Base-by-base conservation (phyloP, 2,113 vertebrate species). In the Phrynosoma platyrhinos region DNA sequence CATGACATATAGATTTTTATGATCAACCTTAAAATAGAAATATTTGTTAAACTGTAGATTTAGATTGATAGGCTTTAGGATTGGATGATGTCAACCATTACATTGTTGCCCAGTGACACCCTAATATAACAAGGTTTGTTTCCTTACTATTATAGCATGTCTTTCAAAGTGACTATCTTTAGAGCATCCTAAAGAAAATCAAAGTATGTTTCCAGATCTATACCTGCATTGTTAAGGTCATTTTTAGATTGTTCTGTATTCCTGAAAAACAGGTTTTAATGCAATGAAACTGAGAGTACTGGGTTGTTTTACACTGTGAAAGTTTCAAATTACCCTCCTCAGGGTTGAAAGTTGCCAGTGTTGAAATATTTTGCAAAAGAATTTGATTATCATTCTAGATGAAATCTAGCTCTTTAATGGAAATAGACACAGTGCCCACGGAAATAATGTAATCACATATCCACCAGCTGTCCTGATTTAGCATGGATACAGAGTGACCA, bases 161-260 rank as follows among this genome's bases (percentile, higher is more conserved):
- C 32, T 76, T 47, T 62, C 30, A 4, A 85, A 12, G 7, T 40
- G 25, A 42, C 2, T 84, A 42, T 47, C 47, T 84, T 58, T 47
- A 32, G 36, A 76, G 25, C 36, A 42, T 66, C 40, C 40, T 52
- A 68, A 78, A 78, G 42, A 68, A 86, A 79, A 30, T 25, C 74
- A 68, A 53, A 77, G 21, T 68, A 13, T 77, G 5, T 69, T 30
- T 10, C 5, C 6, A 25, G 5, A 2, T 21, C 36, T 30, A 5
- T 68, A 47, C 53, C 53, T 1, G 0, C 21, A 25, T 82, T 85
- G 77, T n/a, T 79, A 23, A 78, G 71, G 20, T 12, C 53, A 40
- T 25, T 78, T 94, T 90, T 30, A 87, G 79, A 72, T 75, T 90
- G 23, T 82, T 89, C 52, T 5, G 79, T n/a, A 86, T 94, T 94